These are phyloP conservation scores for Drosophila varians DNA, from an alignment of 1,140 invertebrate species.

Conservation along the genomic window DNA sequence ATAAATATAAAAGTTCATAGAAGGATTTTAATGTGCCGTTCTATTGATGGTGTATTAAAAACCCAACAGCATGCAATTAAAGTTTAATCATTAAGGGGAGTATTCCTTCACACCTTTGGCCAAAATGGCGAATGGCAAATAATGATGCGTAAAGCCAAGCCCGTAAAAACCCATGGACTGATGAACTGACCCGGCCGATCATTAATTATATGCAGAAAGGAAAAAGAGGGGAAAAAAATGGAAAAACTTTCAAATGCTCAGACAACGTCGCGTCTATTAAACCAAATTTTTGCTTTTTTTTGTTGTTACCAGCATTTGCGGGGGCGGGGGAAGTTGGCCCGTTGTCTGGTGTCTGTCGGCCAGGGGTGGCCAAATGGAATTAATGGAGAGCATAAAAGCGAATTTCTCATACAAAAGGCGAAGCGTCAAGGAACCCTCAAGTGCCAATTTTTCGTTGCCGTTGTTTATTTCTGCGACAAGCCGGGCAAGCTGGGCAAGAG, in stretches of 20 bases:
- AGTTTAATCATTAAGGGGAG: constrained; percentile 14
- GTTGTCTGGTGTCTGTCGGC: neutral
- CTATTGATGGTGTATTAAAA: neutral
- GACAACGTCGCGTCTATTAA: constrained; percentile 58
- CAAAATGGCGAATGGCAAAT: constrained; percentile 41
- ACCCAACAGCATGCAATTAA: neutral
- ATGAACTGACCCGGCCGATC: constrained; percentile 57
- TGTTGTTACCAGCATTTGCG: constrained; percentile 11
- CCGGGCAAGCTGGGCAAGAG: constrained; percentile 7
- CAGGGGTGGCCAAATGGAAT: constrained; percentile 47
- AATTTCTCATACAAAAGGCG: constrained; percentile 38
- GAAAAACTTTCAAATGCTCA: constrained; percentile 47
- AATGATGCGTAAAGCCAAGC: constrained; percentile 47
- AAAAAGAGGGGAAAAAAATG: constrained; percentile 14
- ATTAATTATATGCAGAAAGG: constrained; percentile 65
- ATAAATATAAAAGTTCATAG: neutral
- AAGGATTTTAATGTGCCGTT: neutral
- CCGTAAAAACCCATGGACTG: constrained; percentile 34
- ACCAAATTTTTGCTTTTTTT: constrained; percentile 42
- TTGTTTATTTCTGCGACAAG: neutral
- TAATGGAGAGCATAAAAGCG: constrained; percentile 69
- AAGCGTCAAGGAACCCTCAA: constrained; percentile 73
- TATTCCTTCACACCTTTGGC: constrained; percentile 30
- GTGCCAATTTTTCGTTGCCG: constrained; percentile 29
- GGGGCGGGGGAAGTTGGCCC: neutral